Evolutionary conservation across 2,113 vertebrate genomes (phyloP).

Genomic region (Polypterus senegalus): DNA sequence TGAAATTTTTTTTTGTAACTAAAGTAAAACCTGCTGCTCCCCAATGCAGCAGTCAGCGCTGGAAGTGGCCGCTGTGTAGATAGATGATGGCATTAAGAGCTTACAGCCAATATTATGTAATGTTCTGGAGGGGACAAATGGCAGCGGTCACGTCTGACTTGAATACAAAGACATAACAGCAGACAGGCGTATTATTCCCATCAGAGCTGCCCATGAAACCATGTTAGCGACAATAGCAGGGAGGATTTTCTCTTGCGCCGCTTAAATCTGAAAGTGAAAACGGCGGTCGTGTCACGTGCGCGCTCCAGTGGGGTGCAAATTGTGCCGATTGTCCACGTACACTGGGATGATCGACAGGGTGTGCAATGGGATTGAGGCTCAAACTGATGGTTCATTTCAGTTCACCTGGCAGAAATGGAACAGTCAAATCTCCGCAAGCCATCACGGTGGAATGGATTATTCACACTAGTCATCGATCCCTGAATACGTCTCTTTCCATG

Average conservation of each 20-base stretch:
- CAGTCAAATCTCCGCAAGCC: conserved; percentile 34
- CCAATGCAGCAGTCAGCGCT: neutral
- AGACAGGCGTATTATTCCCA: neutral
- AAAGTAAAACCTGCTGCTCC: too few relatives aligned
- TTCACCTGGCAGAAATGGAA: conserved; percentile 63
- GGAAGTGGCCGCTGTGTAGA: neutral
- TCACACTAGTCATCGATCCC: conserved; percentile 53
- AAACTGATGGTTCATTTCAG: conserved; percentile 48
- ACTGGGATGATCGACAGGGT: conserved; percentile 49
- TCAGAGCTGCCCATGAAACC: conserved; percentile 9
- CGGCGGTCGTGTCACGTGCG: conserved; percentile 43
- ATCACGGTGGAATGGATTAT: conserved; percentile 55
- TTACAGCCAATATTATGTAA: neutral
- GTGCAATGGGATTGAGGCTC: conserved; percentile 39
- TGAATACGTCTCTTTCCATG: conserved; percentile 45
- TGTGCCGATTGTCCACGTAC: conserved; percentile 54
- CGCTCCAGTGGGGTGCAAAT: conserved; percentile 39
- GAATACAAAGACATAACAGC: conserved; percentile 1
- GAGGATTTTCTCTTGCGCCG: neutral
- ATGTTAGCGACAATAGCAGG: conserved; percentile 5
- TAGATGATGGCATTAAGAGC: neutral
- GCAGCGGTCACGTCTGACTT: neutral
- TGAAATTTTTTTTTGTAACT: neutral
- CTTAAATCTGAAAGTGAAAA: neutral
- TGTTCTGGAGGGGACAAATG: neutral